Evolutionary conservation across 1,140 invertebrate genomes (phyloP).

Genomic region (Campoletis sonorensis): DNA sequence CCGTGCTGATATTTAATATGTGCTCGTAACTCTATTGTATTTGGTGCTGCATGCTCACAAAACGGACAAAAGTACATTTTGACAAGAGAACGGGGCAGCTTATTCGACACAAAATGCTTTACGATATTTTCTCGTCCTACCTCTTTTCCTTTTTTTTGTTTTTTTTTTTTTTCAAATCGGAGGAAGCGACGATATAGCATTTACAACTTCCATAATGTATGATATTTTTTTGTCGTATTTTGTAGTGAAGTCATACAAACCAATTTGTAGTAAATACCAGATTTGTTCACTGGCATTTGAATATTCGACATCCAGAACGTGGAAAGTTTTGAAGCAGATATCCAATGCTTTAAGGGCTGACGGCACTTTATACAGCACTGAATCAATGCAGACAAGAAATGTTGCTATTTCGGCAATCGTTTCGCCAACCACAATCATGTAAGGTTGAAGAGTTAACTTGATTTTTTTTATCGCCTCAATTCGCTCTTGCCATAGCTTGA

Average conservation of each 20-base stretch:
- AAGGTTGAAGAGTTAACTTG: slow-evolving; percentile 41
- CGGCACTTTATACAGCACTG: slow-evolving; percentile 9
- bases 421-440: slow-evolving; percentile 45
- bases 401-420: neutral
- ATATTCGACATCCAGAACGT: slow-evolving; percentile 1
- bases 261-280: slow-evolving; percentile 1
- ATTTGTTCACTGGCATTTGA: slow-evolving; percentile 2
- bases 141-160: neutral
- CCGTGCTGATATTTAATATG: slow-evolving; percentile 6
- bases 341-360: slow-evolving; percentile 17
- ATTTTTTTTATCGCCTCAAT: slow-evolving; percentile 9
- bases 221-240: slow-evolving; percentile 26
- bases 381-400: slow-evolving; percentile 24
- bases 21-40: neutral
- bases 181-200: neutral
- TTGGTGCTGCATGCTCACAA: neutral
- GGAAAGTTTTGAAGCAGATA: slow-evolving; percentile 18
- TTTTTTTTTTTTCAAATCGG: neutral
- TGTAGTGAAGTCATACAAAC: neutral
- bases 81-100: too few relatives aligned
- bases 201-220: slow-evolving; percentile 20
- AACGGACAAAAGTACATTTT: slow-evolving; percentile 21
- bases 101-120: neutral
- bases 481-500: neutral
- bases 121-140: too few relatives aligned